Evolutionary conservation across 2,888 invertebrate genomes (phyloP), one percentile per base, ranked within the genome.

Genomic region (Acrobeloides nanus): DNA sequence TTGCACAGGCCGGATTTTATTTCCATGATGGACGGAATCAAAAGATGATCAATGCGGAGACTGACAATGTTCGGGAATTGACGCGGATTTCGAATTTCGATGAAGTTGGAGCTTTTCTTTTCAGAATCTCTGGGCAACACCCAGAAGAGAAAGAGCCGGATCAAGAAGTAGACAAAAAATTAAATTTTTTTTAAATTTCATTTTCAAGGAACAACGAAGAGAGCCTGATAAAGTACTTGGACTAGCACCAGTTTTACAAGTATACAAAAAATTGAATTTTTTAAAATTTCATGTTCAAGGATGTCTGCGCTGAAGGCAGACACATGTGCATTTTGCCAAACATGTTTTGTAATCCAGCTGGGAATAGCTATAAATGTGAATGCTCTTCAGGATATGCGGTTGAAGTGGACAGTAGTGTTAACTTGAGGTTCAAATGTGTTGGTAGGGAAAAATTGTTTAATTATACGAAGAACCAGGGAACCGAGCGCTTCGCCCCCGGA

Each of bases 1-100:
- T 87, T 63, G 90, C 89, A 1, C 93, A 95, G 77, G 89, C 85
- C 42, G 93, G 92, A 2, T 85, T 95, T 64, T 83, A 88, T 55
- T 81, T 87, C 1, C 85, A 85, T 53, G 87, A 88, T 73, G 86
- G 86, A 32, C 81, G 84, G 48, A 78, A 82, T 46, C 83, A 82
- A 66, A 81, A 82, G 2, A 78, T 93, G 18, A 83, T 84, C 51
- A 87, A 87, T 45, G 92, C 92, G 12, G 93, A 90, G 34, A 87
- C 86, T n/a, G 87, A 88, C 74, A 85, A 86, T 76, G 84, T 87
- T 57, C 80, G 81, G 62, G 84, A 84, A 74, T 80, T 88, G 55
- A 82, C 84, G 87, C 87, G 89, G 61, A 83, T 84, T 81, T 85
- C 89, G 0, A 95, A 95, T 75, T 81, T 84, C 44, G 84, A 84